Evolutionary conservation across 2,113 vertebrate genomes (phyloP).

Genomic region (Nothobranchius furzeri): DNA sequence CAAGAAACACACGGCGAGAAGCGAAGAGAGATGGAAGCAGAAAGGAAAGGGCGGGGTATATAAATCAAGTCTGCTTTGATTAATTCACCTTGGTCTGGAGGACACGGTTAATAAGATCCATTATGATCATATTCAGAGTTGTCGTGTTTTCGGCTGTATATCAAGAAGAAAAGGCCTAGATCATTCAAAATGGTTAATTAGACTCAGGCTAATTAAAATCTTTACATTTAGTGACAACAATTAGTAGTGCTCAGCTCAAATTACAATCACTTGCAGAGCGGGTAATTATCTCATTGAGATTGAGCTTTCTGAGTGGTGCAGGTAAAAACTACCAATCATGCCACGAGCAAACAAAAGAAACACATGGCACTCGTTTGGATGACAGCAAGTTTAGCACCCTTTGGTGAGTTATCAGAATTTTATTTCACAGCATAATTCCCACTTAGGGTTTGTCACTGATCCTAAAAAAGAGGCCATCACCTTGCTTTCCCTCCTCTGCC

Average conservation of each 20-base stretch:
- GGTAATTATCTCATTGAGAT: constrained; percentile 38
- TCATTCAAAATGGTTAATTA: constrained; percentile 58
- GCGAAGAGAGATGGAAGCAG: constrained; percentile 38
- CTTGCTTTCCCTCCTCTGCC: not conserved
- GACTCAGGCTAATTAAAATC: constrained; percentile 36
- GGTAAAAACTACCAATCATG: constrained; percentile 32
- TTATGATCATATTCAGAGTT: constrained; percentile 72
- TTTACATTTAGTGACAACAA: constrained; percentile 60
- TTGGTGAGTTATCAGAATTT: not conserved
- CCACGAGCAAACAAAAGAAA: constrained; percentile 29
- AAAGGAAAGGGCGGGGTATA: constrained; percentile 51
- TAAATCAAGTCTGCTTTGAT: constrained; percentile 75
- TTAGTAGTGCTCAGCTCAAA: constrained; percentile 57
- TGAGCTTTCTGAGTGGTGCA: constrained; percentile 27
- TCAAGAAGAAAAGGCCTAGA: constrained; percentile 62
- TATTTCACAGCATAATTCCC: not conserved
- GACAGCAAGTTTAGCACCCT: not conserved
- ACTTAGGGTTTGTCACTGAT: not conserved
- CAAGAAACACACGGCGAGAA: constrained; percentile 29
- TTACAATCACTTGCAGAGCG: constrained; percentile 49
- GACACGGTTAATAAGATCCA: constrained; percentile 76
- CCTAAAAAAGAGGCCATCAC: not conserved
- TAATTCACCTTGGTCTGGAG: constrained; percentile 75
- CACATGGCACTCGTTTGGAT: constrained; percentile 5
- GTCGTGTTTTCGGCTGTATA: constrained; percentile 59